Base-by-base conservation (phyloP, 1,140 invertebrate species). In the Platyscapa corneri region DNA sequence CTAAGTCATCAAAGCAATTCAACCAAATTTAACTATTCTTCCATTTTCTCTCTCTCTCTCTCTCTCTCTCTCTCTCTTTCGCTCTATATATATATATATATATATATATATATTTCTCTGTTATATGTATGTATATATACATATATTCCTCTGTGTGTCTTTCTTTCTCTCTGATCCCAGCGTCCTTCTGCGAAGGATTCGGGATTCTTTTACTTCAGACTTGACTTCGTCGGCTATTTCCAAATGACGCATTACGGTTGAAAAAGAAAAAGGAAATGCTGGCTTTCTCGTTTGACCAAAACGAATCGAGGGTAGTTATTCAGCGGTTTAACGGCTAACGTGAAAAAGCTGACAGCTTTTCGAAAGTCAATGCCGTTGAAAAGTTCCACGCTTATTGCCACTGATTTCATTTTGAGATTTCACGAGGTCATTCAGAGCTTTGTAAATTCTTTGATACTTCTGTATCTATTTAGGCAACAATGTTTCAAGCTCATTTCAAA, bases 291-390 rank as follows among this genome's bases (percentile, higher is more conserved):
- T 72, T 72, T 72, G 79, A 53, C 64, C 79, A 46, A 46, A 30
- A 82, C 79, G 79, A 82, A 82, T 82, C 65, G n/a, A 5, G 42
- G 64, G 39, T 82, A 82, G 67, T 82, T 82, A 74, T 82, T 82
- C 81, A 82, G 81, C 34, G 81, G 81, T 75, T 82, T 82, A 82
- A 75, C 81, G 67, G 81, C 81, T 75, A 82, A 75, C 67, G 46
- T 75, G 81, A 49, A 82, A 82, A 82, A 82, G 67, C 81, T 60
- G 81, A 74, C 70, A 60, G 39, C 81, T 23, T 37, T 74, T 82
- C 20, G 30, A 56, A 60, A 75, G 81, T 82, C 81, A 75, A 60
- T 74, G 65, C 42, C 79, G 64, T 53, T 81, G 64, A 80, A 80
- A 80, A 80, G 39, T 42, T 56, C 70, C 70, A 75, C 81, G 70